A percentile compares a stretch with the other conserved stretches of the same genome.
Conservation (phyloP, 2,888 invertebrate genomes). For the Sympetrum striolatum region DNA sequence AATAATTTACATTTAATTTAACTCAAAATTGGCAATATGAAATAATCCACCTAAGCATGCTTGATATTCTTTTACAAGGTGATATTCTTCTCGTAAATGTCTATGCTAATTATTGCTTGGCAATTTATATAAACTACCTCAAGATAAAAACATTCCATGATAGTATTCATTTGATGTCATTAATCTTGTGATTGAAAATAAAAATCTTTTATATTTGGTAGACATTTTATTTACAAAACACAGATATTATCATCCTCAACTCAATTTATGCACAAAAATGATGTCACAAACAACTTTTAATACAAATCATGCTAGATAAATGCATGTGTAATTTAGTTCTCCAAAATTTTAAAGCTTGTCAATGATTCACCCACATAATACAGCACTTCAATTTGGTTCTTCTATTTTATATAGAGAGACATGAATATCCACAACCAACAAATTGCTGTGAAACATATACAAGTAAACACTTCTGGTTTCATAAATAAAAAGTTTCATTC, state of each 20-base stretch:
- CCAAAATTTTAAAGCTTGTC: neutral
- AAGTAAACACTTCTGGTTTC: neutral
- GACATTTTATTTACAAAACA: slow-evolving; percentile 40
- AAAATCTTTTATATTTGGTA: slow-evolving; percentile 10
- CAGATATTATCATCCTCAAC: slow-evolving; percentile 20
- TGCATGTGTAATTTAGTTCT: neutral
- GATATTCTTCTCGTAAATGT: no score
- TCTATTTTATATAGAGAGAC: neutral
- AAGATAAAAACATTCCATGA: no score
- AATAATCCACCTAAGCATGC: no score
- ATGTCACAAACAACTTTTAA: neutral
- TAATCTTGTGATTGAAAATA: neutral
- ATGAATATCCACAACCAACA: neutral
- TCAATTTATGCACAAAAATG: slow-evolving; percentile 19
- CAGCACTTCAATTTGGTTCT: neutral
- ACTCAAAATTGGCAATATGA: no score
- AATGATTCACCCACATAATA: neutral
- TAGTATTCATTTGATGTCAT: neutral
- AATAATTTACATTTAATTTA: no score
- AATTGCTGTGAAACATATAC: neutral
- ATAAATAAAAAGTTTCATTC: neutral
- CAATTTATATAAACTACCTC: neutral
- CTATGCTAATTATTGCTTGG: no score
- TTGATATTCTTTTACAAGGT: no score
- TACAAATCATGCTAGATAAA: neutral